A percentile compares a stretch with the other conserved stretches of the same genome.
These are phyloP conservation scores for Malacoctenus gilli DNA, from an alignment of 2,797 vertebrate genomes.

Conservation along the genomic window DNA sequence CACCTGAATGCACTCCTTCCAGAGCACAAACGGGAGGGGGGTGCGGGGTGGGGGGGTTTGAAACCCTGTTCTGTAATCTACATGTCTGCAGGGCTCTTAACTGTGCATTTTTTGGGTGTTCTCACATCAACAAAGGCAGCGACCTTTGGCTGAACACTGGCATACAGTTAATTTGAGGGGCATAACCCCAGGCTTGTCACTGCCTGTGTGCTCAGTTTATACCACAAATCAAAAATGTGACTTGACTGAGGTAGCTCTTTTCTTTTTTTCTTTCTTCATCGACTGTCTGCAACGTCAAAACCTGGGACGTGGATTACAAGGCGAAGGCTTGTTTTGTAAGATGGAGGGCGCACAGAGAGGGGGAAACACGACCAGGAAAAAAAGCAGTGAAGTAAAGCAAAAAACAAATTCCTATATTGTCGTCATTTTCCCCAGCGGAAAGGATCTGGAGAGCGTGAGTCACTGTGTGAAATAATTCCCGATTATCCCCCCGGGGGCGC, in stretches of 20 bases:
- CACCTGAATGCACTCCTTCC: conserved; percentile 20
- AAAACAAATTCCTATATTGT: conserved; percentile 42
- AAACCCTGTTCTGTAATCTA: conserved; percentile 63
- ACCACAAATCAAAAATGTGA: conserved; percentile 58
- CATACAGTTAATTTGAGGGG: conserved; percentile 68
- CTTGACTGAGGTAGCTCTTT: conserved; percentile 51
- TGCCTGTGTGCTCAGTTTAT: conserved; percentile 59
- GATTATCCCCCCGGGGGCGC: conserved; percentile 38
- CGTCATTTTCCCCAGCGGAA: conserved; percentile 40
- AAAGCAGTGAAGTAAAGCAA: conserved; percentile 41
- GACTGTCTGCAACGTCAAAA: conserved; percentile 42
- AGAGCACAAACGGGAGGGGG: conserved; percentile 44
- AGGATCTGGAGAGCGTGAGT: conserved; percentile 41
- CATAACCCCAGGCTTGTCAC: conserved; percentile 64
- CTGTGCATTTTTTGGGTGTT: conserved; percentile 19
- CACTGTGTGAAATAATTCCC: conserved; percentile 51
- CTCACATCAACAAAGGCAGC: conserved; percentile 53
- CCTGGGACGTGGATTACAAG: conserved; percentile 7
- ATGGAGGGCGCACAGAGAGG: conserved; percentile 1
- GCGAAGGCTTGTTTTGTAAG: conserved; percentile 36
- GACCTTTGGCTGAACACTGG: conserved; percentile 61
- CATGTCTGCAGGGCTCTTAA: conserved; percentile 47
- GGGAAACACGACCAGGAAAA: conserved; percentile 19
- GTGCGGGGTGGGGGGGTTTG: conserved; percentile 5
- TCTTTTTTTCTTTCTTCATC: conserved; percentile 37